These are phyloP conservation scores for Drosophila greeni DNA, from an alignment of 2,888 invertebrate genomes.

Conservation along the genomic window DNA sequence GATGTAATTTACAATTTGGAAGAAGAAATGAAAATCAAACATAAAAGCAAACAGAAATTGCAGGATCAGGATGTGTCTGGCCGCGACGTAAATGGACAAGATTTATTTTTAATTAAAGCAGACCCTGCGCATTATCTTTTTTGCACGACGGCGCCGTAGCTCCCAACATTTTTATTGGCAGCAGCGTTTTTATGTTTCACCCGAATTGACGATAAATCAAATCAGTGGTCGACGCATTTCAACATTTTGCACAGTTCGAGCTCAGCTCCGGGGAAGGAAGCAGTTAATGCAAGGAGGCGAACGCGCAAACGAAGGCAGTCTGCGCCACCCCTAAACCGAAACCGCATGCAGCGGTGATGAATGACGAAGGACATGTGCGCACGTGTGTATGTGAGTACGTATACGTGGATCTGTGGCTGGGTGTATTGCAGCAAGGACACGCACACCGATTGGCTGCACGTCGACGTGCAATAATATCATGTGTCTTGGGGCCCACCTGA, in stretches of 20 bases:
- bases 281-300: conserved; percentile 16
- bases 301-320: conserved; percentile 12
- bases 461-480: conserved; percentile 69
- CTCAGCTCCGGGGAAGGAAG: conserved; percentile 23
- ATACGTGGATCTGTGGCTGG: conserved; percentile 1
- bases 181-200: conserved; percentile 70
- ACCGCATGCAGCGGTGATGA: conserved; percentile 63
- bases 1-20: conserved; percentile 75
- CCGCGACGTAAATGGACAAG: conserved; percentile 69
- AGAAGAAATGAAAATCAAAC: conserved; percentile 43
- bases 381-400: neutral
- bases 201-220: conserved; percentile 74
- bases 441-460: conserved; percentile 71
- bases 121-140: conserved; percentile 59
- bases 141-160: conserved; percentile 14
- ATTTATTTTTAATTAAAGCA: conserved; percentile 76
- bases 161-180: conserved; percentile 67
- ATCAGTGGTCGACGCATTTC: conserved; percentile 54
- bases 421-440: conserved; percentile 43
- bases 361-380: conserved; percentile 65
- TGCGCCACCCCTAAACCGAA: conserved; percentile 67
- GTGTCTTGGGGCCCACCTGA: conserved; percentile 46
- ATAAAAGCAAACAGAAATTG: conserved; percentile 56
- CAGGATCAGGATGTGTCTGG: conserved; percentile 54
- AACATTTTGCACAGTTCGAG: conserved; percentile 52